Evolutionary conservation across 1,140 invertebrate genomes (phyloP).

Genomic region (Drosophila miranda): DNA sequence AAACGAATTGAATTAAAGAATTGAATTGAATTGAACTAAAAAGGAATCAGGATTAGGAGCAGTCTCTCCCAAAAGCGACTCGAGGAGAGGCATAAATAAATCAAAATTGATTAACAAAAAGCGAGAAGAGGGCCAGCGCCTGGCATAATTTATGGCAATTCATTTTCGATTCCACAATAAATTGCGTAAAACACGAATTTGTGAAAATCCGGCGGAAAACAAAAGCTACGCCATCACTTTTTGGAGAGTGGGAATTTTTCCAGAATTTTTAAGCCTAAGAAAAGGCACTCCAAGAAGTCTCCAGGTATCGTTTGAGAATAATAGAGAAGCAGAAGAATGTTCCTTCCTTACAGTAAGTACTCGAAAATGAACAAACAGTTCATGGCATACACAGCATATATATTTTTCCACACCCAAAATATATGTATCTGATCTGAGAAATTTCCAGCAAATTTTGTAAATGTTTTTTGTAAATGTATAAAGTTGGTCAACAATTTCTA

Average conservation of each 20-base stretch:
- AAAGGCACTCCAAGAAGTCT: too few relatives aligned
- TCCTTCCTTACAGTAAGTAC: constrained; percentile 71
- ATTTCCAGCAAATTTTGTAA: constrained; percentile 54
- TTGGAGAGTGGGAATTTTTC: too few relatives aligned
- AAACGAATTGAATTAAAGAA: constrained; percentile 62
- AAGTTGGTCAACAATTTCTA: constrained; percentile 39
- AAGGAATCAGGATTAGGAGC: too few relatives aligned
- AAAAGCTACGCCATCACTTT: not conserved
- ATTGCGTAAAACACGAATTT: not conserved
- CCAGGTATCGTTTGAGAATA: too few relatives aligned
- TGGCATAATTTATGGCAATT: not conserved
- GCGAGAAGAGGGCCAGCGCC: not conserved
- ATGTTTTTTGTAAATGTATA: constrained; percentile 59
- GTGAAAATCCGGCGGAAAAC: not conserved
- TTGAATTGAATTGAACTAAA: constrained; percentile 24
- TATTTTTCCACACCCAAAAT: constrained; percentile 8
- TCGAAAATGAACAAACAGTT: constrained; percentile 15
- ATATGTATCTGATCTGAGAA: constrained; percentile 18
- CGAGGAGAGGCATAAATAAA: constrained; percentile 4
- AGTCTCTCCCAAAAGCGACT: too few relatives aligned
- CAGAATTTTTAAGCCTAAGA: too few relatives aligned
- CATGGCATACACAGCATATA: constrained; percentile 24
- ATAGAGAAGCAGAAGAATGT: constrained; percentile 43
- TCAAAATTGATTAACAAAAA: constrained; percentile 14
- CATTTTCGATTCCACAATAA: not conserved